These are phyloP conservation scores for Dryobates pubescens DNA, from an alignment of 2,797 vertebrate genomes.

Conservation along the genomic window DNA sequence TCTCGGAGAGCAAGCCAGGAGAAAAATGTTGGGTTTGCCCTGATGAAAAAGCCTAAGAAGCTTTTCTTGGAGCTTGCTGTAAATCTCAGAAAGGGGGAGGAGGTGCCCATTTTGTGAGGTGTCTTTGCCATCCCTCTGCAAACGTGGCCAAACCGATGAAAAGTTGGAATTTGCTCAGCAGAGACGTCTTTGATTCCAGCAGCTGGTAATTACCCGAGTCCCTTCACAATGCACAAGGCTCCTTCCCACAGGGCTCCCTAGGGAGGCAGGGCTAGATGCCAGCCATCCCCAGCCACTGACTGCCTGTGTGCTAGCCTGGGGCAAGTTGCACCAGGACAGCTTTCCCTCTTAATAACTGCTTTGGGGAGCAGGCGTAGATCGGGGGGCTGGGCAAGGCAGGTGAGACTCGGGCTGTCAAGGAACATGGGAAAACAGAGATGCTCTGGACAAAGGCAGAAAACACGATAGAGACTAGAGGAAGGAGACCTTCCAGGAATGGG, in stretches of 20 bases:
- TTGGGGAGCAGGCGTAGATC: background rate
- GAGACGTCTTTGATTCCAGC: background rate
- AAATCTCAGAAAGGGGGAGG: background rate
- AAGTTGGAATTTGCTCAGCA: background rate
- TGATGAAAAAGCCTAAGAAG: background rate
- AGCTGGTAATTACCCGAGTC: background rate
- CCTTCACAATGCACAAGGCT: constrained; percentile 30
- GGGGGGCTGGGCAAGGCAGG: background rate
- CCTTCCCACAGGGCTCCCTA: background rate
- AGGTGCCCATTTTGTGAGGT: background rate
- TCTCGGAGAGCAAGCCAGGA: background rate
- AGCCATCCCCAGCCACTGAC: background rate
- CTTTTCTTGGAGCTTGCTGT: constrained; percentile 14
- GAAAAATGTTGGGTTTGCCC: background rate
- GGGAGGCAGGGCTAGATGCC: background rate
- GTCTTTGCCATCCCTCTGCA: constrained; percentile 7
- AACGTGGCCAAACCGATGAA: background rate
- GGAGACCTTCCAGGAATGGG: background rate
- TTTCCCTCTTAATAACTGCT: background rate
- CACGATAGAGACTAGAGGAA: background rate
- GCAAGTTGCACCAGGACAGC: background rate
- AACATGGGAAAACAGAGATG: background rate
- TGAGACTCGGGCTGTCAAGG: background rate
- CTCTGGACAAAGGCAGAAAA: background rate
- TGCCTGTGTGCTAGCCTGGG: background rate